These are phyloP conservation scores for Zoanthus gigantus DNA, from an alignment of 92 coral and sea anemone species.

Conservation along the genomic window DNA sequence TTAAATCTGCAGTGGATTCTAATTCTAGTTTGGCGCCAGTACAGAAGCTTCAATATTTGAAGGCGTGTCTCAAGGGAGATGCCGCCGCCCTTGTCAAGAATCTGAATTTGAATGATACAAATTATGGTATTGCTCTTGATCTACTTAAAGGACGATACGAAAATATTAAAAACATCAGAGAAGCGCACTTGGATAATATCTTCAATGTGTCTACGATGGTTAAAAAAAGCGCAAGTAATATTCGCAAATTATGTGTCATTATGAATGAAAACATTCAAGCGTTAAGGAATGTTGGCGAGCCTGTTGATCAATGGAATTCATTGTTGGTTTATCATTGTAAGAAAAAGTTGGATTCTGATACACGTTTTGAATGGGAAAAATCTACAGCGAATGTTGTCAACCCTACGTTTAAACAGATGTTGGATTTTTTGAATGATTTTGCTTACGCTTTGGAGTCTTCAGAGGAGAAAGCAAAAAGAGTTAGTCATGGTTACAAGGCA, in stretches of 20 bases:
- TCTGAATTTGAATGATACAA: conserved; percentile 31
- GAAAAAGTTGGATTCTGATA: conserved; percentile 7
- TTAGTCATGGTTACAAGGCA: background rate
- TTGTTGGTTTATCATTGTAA: conserved; percentile 22
- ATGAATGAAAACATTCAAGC: conserved; percentile 14
- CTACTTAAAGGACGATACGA: conserved; percentile 29
- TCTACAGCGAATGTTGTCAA: background rate
- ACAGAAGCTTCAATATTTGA: conserved; percentile 37
- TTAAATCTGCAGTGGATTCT: conserved; percentile 32
- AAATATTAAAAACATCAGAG: conserved; percentile 33
- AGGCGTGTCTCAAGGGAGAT: conserved; percentile 40
- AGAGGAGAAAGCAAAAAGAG: conserved; percentile 3
- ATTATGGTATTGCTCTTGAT: conserved; percentile 24
- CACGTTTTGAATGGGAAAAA: conserved; percentile 28
- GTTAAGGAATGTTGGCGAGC: conserved; percentile 4
- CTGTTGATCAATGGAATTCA: conserved; percentile 36
- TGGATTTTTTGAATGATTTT: background rate
- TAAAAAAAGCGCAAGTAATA: background rate
- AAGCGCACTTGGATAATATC: background rate
- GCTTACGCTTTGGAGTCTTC: conserved; percentile 13
- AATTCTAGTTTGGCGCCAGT: conserved; percentile 21
- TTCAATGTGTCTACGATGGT: background rate
- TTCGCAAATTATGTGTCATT: conserved; percentile 21
- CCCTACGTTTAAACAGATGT: conserved; percentile 2
- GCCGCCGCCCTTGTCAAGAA: conserved; percentile 37